phyloP scores from a whole-genome alignment of 2,888 invertebrate genomes.

The Chaitophorus viminalis region DNA sequence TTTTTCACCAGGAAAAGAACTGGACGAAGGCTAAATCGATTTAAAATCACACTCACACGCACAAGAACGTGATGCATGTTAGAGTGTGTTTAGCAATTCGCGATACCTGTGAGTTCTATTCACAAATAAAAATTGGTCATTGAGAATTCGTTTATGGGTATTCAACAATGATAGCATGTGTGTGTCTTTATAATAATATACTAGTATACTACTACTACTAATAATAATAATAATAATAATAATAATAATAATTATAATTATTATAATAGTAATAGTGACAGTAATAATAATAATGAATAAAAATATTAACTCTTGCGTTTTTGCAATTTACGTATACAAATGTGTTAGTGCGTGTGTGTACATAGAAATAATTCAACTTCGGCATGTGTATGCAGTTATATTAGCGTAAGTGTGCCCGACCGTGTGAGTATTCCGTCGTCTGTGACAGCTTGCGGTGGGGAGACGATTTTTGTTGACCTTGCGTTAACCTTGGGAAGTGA shows the following conservation, averaged over 20 bases:
- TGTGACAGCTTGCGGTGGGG: conserved; percentile 4
- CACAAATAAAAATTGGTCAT: background rate
- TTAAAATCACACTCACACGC: conserved; percentile 7
- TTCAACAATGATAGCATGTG: background rate
- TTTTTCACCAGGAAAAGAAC: conserved; percentile 55
- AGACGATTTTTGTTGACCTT: conserved; percentile 50
- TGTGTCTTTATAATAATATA: background rate
- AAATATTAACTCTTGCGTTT: background rate
- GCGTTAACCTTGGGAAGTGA: conserved; percentile 39
- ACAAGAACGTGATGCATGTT: background rate
- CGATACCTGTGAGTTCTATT: background rate
- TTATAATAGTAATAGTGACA: too few species aligned
- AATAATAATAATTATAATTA: too few species aligned
- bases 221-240: too few species aligned
- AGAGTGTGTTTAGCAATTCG: background rate
- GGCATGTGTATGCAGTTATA: background rate
- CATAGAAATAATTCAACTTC: background rate
- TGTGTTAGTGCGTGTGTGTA: background rate
- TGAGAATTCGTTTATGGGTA: background rate
- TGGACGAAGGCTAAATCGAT: conserved; percentile 53
- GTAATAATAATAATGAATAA: too few species aligned
- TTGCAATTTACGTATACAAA: background rate
- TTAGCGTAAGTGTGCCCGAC: background rate
- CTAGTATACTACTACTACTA: too few species aligned
- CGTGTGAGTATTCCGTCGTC: background rate